Evolutionary conservation across 2,113 vertebrate genomes (phyloP), one percentile per base, ranked within the genome.

Genomic region (Trematomus loennbergii): DNA sequence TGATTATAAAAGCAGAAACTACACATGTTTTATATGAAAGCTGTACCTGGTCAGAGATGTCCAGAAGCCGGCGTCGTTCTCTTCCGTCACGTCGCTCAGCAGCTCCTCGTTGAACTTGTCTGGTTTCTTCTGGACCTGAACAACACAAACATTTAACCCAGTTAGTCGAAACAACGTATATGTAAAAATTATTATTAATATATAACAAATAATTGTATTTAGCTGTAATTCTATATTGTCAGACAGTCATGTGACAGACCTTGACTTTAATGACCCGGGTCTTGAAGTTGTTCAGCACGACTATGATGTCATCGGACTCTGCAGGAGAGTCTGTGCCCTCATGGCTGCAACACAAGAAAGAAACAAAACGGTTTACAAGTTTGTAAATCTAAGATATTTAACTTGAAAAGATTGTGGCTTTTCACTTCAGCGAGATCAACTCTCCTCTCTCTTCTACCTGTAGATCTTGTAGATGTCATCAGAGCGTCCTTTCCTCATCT

Each of bases 401-500:
- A 50, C 49, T 8, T 40, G 22, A 66, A 55, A 57, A 12, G 0
- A 13, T 18, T 7, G 4, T 6, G 12, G 57, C 25, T 45, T 75
- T 57, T 9, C 20, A 50, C 53, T 10, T 40, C 36, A 40, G 36
- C 8, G 36, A 40, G 1, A 60, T 9, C 17, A 43, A 5, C 9
- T 57, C 8, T 62, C 9, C 2, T 5, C 25, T 10, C 7, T 25
- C 29, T 10, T 45, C n/a, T 89, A 98, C 98, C 97, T 98, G 93
- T 98, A 99, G 87, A 99, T 98, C 88, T 96, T 98, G 78, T 99
- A 99, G 92, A 99, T 99, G 29, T 99, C 98, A 69, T 99, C 97
- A 9, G 98, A 99, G 72, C 98, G 96, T 58, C 98, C 98, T 86
- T 97, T 98, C 74, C 98, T 95, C 54, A 99, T 94, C 77, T 96